Evolutionary conservation across 2,113 vertebrate genomes (phyloP).

Genomic region (Ardeotis arabs): DNA sequence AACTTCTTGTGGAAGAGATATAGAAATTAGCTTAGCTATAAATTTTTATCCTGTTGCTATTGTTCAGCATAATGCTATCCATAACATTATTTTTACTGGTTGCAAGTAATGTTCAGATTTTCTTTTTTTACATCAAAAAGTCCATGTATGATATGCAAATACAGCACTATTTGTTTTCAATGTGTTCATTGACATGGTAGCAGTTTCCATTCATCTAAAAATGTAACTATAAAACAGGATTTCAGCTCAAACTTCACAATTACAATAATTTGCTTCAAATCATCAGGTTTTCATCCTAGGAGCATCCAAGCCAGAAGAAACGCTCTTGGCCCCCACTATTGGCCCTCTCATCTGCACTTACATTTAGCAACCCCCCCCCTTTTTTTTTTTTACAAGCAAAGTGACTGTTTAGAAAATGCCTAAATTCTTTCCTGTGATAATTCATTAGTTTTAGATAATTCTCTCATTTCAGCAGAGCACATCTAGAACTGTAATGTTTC

Average conservation of each 20-base stretch:
- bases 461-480: background rate
- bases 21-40: background rate
- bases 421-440: background rate
- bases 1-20: background rate
- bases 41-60: background rate
- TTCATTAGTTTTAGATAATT: background rate
- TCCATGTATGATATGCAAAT: background rate
- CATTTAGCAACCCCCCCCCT: background rate
- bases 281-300: background rate
- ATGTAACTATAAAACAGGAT: background rate
- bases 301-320: background rate
- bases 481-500: background rate
- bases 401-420: background rate
- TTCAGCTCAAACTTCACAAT: background rate
- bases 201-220: background rate
- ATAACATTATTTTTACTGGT: background rate
- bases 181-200: rapidly evolving
- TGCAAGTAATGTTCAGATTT: background rate
- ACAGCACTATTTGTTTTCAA: background rate
- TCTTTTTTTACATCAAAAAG: background rate
- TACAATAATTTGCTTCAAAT: background rate
- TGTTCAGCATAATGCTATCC: background rate
- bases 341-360: background rate
- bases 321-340: background rate
- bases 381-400: background rate